Percentiles rank a stretch among this genome's conserved stretches.
Conservation (phyloP, 1,140 invertebrate genomes). For the Potamilus streckersoni region DNA sequence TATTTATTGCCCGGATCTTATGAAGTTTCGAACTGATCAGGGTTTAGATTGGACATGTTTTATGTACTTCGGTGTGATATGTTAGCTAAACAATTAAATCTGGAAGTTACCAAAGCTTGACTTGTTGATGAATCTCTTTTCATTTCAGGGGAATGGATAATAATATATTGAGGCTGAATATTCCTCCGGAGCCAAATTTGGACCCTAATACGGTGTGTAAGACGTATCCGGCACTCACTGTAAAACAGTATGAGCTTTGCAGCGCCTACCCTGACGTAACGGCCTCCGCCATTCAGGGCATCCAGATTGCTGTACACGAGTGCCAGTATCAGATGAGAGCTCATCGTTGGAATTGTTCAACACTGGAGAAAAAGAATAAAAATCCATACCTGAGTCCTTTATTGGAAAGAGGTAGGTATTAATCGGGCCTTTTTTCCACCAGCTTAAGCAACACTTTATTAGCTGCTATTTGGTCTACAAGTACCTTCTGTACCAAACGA, state of each 20-base stretch:
- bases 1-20: too few species aligned
- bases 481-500: too few species aligned
- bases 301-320: conserved; percentile 82
- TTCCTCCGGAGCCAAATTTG: conserved; percentile 55
- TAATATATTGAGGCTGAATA: conserved; percentile 59
- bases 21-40: too few species aligned
- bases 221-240: conserved; percentile 79
- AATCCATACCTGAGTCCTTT: conserved; percentile 84
- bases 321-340: conserved; percentile 63
- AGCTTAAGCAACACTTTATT: too few species aligned
- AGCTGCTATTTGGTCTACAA: too few species aligned
- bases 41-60: too few species aligned
- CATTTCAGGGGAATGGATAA: conserved; percentile 52
- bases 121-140: background rate
- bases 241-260: conserved; percentile 85
- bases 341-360: conserved; percentile 66
- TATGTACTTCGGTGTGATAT: too few species aligned
- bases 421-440: too few species aligned
- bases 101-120: too few species aligned
- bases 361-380: conserved; percentile 76
- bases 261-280: conserved; percentile 85
- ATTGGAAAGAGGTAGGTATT: conserved; percentile 72
- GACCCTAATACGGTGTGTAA: conserved; percentile 63
- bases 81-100: too few species aligned
- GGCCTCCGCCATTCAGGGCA: conserved; percentile 88